Evolutionary conservation across 2,797 vertebrate genomes (phyloP), one percentile per base, ranked within the genome.

Genomic region (Eurystomus glaucurus): DNA sequence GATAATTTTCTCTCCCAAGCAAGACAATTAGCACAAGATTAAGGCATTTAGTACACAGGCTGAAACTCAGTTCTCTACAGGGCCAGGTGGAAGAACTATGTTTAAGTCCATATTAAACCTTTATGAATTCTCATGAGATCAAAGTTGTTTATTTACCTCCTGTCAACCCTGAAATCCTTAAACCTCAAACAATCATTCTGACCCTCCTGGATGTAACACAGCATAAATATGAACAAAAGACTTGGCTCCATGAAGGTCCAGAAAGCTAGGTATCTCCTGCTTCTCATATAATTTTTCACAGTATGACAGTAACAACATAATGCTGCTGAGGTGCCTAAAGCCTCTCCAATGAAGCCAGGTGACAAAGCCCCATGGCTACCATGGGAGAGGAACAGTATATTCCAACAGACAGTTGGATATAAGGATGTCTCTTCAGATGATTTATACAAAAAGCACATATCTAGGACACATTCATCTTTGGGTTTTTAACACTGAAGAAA

Each of bases 391-490:
- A 84, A 82, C 11, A 18, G 4, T 6, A 23, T 75, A 69, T 33
- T 84, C 29, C 33, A 39, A 14, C 76, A 68, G 55, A 69, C 0
- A 1, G 8, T 20, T 88, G n/a, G 17, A 25, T 85, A 69, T 31
- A 70, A 83, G 10, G 7, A 11, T 74, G 28, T 12, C 3, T 3
- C 21, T 43, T 74, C 39, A 11, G 19, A 5, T 62, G 31, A 52
- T 7, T 1, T 7, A 13, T 33, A 15, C 14, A 61, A 23, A 51
- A 80, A 74, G 9, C 21, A n/a, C 20, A 22, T 11, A 43, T n/a
- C 26, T 54, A 61, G 5, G 12, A 65, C 0, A 1, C 7, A 35
- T 1, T 35, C 4, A 6, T 61, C n/a, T 43, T 74, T 57, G 41
- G 12, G 55, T 13, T 37, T 80, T 68, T 90, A 78, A 45, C 20